A percentile compares a stretch with the other conserved stretches of the same genome.
These are phyloP conservation scores for Tonatia bakeri DNA, from an alignment of 2,113 vertebrate species.

Conservation along the genomic window DNA sequence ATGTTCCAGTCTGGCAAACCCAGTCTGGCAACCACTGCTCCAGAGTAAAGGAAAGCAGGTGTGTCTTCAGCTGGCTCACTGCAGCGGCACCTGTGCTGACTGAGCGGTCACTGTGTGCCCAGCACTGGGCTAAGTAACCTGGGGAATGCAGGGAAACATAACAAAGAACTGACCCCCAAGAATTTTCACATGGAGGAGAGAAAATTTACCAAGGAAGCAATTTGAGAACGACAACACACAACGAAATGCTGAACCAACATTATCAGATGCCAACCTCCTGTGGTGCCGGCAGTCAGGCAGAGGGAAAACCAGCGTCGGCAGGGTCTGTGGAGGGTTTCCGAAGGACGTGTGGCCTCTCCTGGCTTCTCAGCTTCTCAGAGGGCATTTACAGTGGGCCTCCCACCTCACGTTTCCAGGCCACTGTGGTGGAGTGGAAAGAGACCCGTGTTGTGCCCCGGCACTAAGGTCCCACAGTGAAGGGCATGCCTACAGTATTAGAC, in stretches of 20 bases:
- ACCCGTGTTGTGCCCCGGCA: background rate
- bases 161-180: background rate
- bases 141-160: background rate
- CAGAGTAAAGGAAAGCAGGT: background rate
- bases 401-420: background rate
- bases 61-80: background rate
- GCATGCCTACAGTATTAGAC: background rate
- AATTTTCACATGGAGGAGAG: background rate
- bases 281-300: background rate
- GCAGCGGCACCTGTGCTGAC: accelerated
- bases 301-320: background rate
- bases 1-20: background rate
- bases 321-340: background rate
- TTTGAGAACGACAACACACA: background rate
- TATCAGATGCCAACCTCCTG: background rate
- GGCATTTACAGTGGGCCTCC: background rate
- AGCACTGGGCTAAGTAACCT: background rate
- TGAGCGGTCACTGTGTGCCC: background rate
- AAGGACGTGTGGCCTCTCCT: background rate
- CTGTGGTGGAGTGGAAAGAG: background rate
- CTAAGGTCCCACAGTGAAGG: background rate
- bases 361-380: background rate
- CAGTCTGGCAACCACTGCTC: background rate
- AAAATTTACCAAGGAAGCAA: background rate
- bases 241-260: background rate